Evolutionary conservation across 1,140 invertebrate species (phyloP).

Genomic region (Megalopta genalis): DNA sequence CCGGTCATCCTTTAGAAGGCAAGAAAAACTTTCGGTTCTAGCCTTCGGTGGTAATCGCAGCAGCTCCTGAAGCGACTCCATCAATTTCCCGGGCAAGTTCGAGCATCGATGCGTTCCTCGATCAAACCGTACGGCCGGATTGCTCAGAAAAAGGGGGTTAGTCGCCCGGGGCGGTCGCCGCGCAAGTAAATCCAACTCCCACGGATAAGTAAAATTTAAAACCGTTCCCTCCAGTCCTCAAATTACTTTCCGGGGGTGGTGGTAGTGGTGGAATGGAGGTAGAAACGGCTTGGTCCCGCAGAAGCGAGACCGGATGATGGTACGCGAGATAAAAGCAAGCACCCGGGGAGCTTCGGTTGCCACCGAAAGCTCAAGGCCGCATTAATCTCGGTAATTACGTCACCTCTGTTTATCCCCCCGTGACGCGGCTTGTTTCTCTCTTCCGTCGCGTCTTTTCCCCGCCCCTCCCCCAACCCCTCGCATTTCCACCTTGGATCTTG

Average conservation of each 20-base stretch:
- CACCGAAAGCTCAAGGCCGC: constrained; percentile 69
- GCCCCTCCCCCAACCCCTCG: constrained; percentile 2
- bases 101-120: background rate
- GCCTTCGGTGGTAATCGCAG: background rate
- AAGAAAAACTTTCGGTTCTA: background rate
- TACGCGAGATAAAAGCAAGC: constrained; percentile 70
- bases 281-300: constrained; percentile 11
- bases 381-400: constrained; percentile 77
- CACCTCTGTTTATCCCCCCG: constrained; percentile 71
- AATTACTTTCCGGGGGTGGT: constrained; percentile 72
- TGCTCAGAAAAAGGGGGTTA: constrained; percentile 18
- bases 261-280: constrained; percentile 36
- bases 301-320: constrained; percentile 64
- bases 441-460: constrained; percentile 11
- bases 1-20: background rate
- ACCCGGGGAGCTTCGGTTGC: constrained; percentile 60
- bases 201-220: constrained; percentile 75
- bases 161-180: constrained; percentile 33
- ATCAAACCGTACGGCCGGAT: constrained; percentile 26
- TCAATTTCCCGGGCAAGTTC: background rate
- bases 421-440: constrained; percentile 49
- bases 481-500: constrained; percentile 11
- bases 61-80: background rate
- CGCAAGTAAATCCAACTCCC: constrained; percentile 62
- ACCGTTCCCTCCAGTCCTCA: constrained; percentile 64